Percentiles rank a stretch among this genome's conserved stretches.
Conservation (phyloP, 2,888 invertebrate genomes). For the Tricholauxania praeusta region DNA sequence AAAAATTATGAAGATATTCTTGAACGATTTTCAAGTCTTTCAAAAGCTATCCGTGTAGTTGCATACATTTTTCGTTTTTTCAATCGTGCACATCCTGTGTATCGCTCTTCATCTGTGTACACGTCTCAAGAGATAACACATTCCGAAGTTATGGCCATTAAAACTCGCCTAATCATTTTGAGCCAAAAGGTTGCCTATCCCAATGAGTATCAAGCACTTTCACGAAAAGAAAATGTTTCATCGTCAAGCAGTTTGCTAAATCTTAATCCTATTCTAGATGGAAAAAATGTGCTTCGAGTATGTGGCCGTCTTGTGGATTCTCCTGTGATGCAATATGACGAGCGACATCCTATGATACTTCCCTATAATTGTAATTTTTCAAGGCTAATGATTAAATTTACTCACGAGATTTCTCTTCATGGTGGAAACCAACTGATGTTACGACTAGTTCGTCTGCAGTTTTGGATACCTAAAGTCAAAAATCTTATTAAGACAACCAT, state of each 20-base stretch:
- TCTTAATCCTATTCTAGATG: conserved; percentile 21
- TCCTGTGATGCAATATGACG: background rate
- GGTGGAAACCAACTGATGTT: conserved; percentile 9
- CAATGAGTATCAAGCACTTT: too few relatives aligned
- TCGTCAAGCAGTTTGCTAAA: background rate
- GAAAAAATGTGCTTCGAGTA: background rate
- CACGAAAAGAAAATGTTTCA: background rate
- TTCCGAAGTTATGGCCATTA: background rate
- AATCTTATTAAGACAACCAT: conserved; percentile 2
- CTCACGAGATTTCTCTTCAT: background rate
- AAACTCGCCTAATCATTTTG: background rate
- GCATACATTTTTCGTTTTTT: background rate
- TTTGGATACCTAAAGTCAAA: conserved; percentile 3
- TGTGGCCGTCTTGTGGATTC: background rate
- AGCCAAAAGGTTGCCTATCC: background rate
- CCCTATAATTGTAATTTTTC: background rate
- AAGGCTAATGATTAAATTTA: background rate
- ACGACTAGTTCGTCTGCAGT: background rate
- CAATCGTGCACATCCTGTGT: background rate
- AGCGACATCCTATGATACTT: conserved; percentile 1
- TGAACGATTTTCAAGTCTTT: too few relatives aligned
- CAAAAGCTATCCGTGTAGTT: too few relatives aligned
- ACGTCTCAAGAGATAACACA: background rate
- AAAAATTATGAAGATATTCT: too few relatives aligned
- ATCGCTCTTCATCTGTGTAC: too few relatives aligned